A percentile compares a stretch with the other conserved stretches of the same genome.
phyloP scores from a whole-genome alignment of 1,140 invertebrate species.

The Macrosteles quadrilineatus region DNA sequence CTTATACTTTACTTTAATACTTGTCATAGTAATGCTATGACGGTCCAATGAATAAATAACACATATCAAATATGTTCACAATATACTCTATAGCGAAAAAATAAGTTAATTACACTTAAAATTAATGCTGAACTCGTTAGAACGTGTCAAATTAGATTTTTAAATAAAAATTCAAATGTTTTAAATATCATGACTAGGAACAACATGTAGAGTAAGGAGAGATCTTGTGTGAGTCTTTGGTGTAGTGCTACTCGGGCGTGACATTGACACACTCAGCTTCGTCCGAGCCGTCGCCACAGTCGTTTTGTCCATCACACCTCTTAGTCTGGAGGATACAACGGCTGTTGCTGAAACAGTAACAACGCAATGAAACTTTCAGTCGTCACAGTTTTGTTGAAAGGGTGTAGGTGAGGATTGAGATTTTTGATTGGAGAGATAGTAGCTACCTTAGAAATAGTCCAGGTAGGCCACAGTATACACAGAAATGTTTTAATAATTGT shows the following conservation, averaged over 20 bases:
- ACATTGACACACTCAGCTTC: constrained; percentile 62
- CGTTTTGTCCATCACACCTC: constrained; percentile 81
- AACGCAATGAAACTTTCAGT: not conserved
- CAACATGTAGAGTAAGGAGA: constrained; percentile 7
- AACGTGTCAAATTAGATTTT: too few relatives aligned
- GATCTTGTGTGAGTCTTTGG: not conserved
- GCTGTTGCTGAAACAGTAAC: constrained; percentile 62
- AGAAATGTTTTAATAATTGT: not conserved
- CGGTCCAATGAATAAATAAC: too few relatives aligned
- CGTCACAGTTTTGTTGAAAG: not conserved
- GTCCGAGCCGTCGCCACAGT: constrained; percentile 90
- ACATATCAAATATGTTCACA: too few relatives aligned
- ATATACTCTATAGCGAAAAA: too few relatives aligned
- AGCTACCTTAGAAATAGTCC: too few relatives aligned
- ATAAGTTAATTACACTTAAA: too few relatives aligned
- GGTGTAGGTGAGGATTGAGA: not conserved
- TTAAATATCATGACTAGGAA: not conserved
- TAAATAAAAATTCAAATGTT: too few relatives aligned
- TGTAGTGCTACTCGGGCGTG: not conserved
- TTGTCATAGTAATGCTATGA: too few relatives aligned
- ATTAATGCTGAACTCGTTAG: too few relatives aligned
- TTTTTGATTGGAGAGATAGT: not conserved
- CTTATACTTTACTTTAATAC: too few relatives aligned
- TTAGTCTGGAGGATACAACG: constrained; percentile 83
- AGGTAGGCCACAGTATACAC: too few relatives aligned